Evolutionary conservation across 2,797 vertebrate genomes (phyloP), one percentile per base, ranked within the genome.

Genomic region (Hafferia zeledoni): DNA sequence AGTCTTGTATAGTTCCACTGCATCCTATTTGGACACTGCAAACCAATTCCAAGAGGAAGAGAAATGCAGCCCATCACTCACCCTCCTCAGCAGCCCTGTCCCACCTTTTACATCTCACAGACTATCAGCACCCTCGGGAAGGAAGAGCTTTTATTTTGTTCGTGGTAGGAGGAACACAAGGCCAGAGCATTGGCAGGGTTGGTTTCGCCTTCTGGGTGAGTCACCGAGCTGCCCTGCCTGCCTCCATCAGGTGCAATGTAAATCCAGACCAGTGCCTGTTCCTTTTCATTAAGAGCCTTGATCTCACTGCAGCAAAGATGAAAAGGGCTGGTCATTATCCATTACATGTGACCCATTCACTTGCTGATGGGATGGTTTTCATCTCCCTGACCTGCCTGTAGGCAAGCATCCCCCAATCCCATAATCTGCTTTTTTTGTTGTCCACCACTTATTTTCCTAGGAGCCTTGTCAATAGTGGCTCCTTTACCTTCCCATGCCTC

Each of bases 351-450:
- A 93, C 78, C 83, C 89, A 80, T 92, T 95, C 78, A 84, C 83
- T 92, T 93, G 95, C 86, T 89, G 92, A 95, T 89, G 90, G 79
- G 24, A 83, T 95, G 93, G 68, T 94, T 95, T 93, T 92, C 94
- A 90, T 96, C 94, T 95, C 75, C 67, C 71, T 67, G 67, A 47
- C 83, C 81, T 93, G 92, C 93, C 93, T 77, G 52, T 63, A 90
- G 94, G 94, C 92, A 82, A 82, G 92, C 75, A 92, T 56, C 94
- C 76, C 79, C 81, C 88, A 78, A 82, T 31, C 89, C 60, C 63
- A 88, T 95, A 76, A 96, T 92, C 80, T 84, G 60, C 65, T 70
- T 84, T 87, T 86, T 91, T 91, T 47, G 74, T 85, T 94, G 88
- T 69, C 59, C 60, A 64, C 49, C 83, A 89, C 89, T 84, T 79